Percentiles rank a stretch among this genome's conserved stretches.
Conservation (phyloP, 2,888 invertebrate species). For the Melieria crassipennis region DNA sequence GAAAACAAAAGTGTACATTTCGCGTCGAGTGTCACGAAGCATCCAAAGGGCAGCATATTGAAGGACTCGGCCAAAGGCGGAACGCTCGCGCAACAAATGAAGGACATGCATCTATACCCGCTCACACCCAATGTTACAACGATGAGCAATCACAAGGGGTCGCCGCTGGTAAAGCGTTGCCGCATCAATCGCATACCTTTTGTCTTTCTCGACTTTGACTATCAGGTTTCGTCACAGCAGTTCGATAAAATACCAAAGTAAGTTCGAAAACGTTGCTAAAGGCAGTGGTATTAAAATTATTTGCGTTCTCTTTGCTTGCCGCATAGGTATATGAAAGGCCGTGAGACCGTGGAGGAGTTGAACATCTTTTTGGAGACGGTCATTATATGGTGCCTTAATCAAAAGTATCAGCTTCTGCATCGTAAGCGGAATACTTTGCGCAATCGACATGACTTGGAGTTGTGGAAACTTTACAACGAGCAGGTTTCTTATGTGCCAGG, state of each 20-base stretch:
- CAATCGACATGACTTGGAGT: constrained; percentile 46
- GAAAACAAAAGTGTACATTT: no score
- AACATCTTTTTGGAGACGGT: constrained; percentile 47
- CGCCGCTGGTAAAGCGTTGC: constrained; percentile 48
- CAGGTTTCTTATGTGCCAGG: constrained; percentile 51
- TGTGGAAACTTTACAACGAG: constrained; percentile 54
- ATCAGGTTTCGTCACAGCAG: constrained; percentile 43
- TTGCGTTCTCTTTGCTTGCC: background rate
- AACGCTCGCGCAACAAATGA: no score
- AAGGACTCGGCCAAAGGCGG: no score
- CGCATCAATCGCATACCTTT: constrained; percentile 45
- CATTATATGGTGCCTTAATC: constrained; percentile 53
- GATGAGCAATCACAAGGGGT: constrained; percentile 48
- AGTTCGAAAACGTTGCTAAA: background rate
- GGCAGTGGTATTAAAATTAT: background rate
- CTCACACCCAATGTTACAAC: constrained; percentile 46
- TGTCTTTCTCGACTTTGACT: constrained; percentile 53
- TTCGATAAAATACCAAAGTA: constrained; percentile 55
- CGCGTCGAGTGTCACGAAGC: no score
- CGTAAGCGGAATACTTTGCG: constrained; percentile 48
- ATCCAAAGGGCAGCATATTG: no score
- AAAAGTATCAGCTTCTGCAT: constrained; percentile 54
- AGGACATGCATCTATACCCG: background rate
- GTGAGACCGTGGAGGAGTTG: constrained; percentile 52
- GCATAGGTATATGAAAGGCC: constrained; percentile 53